phyloP scores from a whole-genome alignment of 2,888 invertebrate species.

The Lymantria dispar region DNA sequence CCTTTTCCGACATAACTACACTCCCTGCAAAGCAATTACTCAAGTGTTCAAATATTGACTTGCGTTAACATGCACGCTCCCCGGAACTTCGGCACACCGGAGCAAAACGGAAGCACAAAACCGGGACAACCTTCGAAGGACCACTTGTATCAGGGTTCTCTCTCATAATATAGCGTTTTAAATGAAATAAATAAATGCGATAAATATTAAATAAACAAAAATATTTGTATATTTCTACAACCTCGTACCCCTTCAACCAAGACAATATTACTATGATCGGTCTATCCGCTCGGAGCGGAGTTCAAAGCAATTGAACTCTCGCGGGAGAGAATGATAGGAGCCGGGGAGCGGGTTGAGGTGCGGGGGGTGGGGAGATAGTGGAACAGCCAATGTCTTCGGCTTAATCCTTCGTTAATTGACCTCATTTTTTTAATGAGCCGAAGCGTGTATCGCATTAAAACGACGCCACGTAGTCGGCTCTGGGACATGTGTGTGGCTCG shows the following conservation, averaged over 20 bases:
- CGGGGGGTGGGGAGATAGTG: slow-evolving; percentile 27
- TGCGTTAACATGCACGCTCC: slow-evolving; percentile 73
- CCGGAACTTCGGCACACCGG: slow-evolving; percentile 55
- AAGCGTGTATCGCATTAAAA: slow-evolving; percentile 42
- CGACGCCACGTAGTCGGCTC: slow-evolving; percentile 58
- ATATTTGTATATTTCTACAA: slow-evolving; percentile 76
- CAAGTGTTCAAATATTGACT: slow-evolving; percentile 55
- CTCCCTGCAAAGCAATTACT: slow-evolving; percentile 70
- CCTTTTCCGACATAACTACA: slow-evolving; percentile 52
- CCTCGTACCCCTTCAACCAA: slow-evolving; percentile 79
- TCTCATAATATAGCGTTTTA: slow-evolving; percentile 64
- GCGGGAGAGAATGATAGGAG: slow-evolving; percentile 35
- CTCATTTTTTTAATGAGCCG: slow-evolving; percentile 69
- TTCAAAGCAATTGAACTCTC: slow-evolving; percentile 74
- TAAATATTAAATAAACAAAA: slow-evolving; percentile 74
- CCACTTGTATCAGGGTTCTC: slow-evolving; percentile 69
- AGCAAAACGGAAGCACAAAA: slow-evolving; percentile 81
- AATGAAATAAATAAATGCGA: slow-evolving; percentile 79
- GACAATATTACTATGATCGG: slow-evolving; percentile 70
- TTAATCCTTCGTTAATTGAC: slow-evolving; percentile 77
- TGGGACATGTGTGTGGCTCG: slow-evolving; percentile 40
- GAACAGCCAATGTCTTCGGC: slow-evolving; percentile 66
- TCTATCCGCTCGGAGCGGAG: slow-evolving; percentile 53
- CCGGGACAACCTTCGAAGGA: slow-evolving; percentile 84
- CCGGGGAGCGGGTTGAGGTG: slow-evolving; percentile 33